Evolutionary conservation across 2,888 invertebrate species (phyloP).

Genomic region (Cantharis rustica): DNA sequence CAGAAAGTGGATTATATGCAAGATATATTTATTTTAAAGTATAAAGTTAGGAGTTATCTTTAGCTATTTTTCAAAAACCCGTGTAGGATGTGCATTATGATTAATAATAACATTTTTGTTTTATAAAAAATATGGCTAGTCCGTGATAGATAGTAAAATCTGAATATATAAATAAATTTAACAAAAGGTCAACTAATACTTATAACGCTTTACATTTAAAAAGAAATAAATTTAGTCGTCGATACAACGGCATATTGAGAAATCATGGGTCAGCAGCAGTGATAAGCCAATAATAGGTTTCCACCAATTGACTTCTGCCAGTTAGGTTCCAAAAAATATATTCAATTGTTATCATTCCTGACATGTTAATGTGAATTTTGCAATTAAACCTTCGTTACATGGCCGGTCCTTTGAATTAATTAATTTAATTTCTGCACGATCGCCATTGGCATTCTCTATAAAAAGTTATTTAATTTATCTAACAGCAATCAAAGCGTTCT

Average conservation of each 20-base stretch:
- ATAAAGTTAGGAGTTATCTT: not conserved
- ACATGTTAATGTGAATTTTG: not conserved
- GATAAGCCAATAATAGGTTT: not conserved
- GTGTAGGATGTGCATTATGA: not conserved
- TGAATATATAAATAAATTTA: not conserved
- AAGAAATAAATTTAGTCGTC: not conserved
- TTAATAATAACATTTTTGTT: not conserved
- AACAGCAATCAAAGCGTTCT: not conserved
- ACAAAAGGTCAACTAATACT: not conserved
- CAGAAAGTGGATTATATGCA: not conserved
- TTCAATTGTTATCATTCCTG: not conserved
- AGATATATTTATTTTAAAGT: not conserved
- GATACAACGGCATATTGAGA: not conserved
- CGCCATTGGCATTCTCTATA: not conserved
- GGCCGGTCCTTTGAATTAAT: not conserved
- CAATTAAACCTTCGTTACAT: not conserved
- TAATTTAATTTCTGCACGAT: not conserved
- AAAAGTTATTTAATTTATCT: not conserved
- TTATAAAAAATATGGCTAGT: not conserved
- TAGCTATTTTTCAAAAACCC: not conserved
- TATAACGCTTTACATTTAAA: not conserved
- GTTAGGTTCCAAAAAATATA: not conserved
- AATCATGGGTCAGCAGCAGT: not conserved
- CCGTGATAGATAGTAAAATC: not conserved
- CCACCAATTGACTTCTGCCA: not conserved